Evolutionary conservation across 2,888 invertebrate genomes (phyloP), one percentile per base, ranked within the genome.

Genomic region (Plemyria rubiginata): DNA sequence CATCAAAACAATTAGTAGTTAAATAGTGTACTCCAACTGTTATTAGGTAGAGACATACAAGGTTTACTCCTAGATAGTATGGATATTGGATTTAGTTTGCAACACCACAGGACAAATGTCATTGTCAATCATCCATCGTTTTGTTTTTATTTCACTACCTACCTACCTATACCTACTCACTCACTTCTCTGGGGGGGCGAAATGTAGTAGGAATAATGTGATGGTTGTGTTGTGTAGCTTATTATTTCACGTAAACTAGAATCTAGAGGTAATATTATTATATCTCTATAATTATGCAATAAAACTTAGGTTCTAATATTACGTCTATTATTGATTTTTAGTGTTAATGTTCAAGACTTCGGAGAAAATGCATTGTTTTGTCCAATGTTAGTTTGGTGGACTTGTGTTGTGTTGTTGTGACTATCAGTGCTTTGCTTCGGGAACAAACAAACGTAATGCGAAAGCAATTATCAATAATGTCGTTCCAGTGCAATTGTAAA

Each of bases 191-290:
- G n/a, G n/a, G n/a, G n/a, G n/a, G 60, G 86, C 87, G 80, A 81
- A 86, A 87, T 86, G 86, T 87, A 84, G 81, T 80, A n/a, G n/a
- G n/a, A n/a, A n/a, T n/a, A 82, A 84, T 7, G 85, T 61, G 84
- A 80, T 86, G 90, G 90, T 89, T 88, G 92, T 90, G 90, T 89
- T 88, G 92, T 90, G 90, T 86, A 82, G 83, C 84, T 86, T 87
- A 84, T 77, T 82, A 78, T 82, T 77, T 64, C 60, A 28, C 67
- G 65, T 67, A 60, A 66, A 60, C 55, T 70, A 67, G 36, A 36
- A 40, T 50, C 29, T 49, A 49, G 49, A 9, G 13, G 6, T 62
- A 61, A 32, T 32, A 32, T 11, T 38, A 11, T 2, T 9, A 38
- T 1, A 38, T 54, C 45, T 50, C 45, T 50, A 52, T 32, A 12